Base-by-base conservation (phyloP, 2,888 invertebrate species). In the Napeogenes inachia region DNA sequence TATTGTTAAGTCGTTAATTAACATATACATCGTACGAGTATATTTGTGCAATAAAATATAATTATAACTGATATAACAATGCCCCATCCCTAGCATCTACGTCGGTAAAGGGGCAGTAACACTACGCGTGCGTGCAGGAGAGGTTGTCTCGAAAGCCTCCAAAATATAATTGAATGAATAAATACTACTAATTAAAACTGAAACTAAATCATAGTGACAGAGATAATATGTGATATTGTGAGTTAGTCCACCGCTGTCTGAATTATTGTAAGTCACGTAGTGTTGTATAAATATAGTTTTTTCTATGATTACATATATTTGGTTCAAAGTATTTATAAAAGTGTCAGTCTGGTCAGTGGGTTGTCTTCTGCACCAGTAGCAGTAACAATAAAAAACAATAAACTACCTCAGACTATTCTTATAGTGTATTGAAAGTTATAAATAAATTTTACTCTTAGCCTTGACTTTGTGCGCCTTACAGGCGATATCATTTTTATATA, bases 101-200 rank as follows among this genome's bases (percentile, higher is more conserved):
- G 61, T 60, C 12, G 46, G 38, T 55, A 38, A 61, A 56, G 57
- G 50, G 58, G 42, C 58, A 58, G 58, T 58, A 35, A n/a, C 46
- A 38, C 58, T 58, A 58, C 50, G 58, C 50, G 50, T 50, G 50
- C 58, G 58, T 58, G 50, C 50, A 21, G 38, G 13, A 30, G 3
- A 4, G 58, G 53, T 33, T 38, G 58, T 46, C 58, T 53, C 12
- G 50, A 56, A 58, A 56, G 21, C 13, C 56, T 30, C 13, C 55
- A 56, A 56, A 47, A 38, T 47, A 53, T 38, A 53, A 58, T n/a
- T 47, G 21, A 50, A 33, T 45, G 47, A 58, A 58, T 21, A 50
- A 50, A 50, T 21, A 50, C 12, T 21, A 50, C 8, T 5, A 21
- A 21, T 13, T 50, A 13, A 50, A 10, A 50, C 3, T 50, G 42